Percentiles rank a stretch among this genome's conserved stretches.
Evolutionary conservation across 2,797 vertebrate genomes (phyloP).

Genomic region (Danio tinwini): DNA sequence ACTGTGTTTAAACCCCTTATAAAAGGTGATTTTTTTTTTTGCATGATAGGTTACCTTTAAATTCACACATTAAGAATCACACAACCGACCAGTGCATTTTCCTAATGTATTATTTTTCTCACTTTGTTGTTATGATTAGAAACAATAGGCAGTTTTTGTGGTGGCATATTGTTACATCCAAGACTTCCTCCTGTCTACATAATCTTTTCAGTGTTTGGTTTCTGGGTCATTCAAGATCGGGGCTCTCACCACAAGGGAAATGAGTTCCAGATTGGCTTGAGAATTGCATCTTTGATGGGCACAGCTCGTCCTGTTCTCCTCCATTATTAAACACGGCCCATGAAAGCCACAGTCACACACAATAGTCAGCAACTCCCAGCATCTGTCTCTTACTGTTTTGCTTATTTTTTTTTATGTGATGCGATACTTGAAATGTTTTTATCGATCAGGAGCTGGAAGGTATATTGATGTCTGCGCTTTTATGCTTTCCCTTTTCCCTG

Average conservation of each 20-base stretch:
- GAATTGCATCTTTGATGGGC: conserved; percentile 9
- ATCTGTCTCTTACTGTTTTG: neutral
- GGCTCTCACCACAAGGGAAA: conserved; percentile 13
- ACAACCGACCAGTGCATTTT: neutral
- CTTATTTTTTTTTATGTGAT: neutral
- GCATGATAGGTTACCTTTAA: too few relatives aligned
- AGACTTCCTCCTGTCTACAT: neutral
- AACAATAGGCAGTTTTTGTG: neutral
- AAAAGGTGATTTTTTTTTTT: too few relatives aligned
- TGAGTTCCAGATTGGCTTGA: neutral
- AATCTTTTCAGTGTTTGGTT: conserved; percentile 1
- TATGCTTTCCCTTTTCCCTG: neutral
- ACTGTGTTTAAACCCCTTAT: too few relatives aligned
- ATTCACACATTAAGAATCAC: neutral
- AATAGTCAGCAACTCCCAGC: neutral
- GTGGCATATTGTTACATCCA: neutral
- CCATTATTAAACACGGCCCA: neutral
- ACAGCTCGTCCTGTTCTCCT: conserved; percentile 15
- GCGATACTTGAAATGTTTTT: neutral
- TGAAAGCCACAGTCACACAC: neutral
- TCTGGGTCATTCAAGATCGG: conserved; percentile 34
- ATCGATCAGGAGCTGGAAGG: neutral
- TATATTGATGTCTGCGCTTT: neutral
- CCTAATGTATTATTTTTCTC: neutral
- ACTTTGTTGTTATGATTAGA: neutral